A percentile compares a stretch with the other conserved stretches of the same genome.
phyloP scores from a whole-genome alignment of 2,888 invertebrate species.

The Drosophila kokeensis region DNA sequence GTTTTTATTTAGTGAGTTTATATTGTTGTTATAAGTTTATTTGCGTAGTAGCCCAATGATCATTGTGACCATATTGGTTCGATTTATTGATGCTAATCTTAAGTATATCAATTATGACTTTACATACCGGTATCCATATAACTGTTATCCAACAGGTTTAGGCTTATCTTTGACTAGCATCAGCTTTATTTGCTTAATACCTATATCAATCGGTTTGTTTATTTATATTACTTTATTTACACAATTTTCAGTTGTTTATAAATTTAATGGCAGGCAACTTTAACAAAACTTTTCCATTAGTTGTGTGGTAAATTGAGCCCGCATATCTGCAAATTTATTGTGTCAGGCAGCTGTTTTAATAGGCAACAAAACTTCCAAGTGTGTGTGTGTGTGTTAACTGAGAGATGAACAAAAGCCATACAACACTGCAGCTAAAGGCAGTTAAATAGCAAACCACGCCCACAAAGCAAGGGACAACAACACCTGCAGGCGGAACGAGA shows the following conservation, averaged over 20 bases:
- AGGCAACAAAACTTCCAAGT: not conserved
- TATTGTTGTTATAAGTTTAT: not conserved
- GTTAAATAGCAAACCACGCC: not conserved
- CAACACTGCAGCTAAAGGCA: slow-evolving; percentile 16
- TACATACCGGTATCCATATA: not conserved
- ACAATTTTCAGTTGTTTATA: not conserved
- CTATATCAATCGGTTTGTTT: not conserved
- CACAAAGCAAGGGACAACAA: slow-evolving; percentile 5
- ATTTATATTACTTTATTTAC: not conserved
- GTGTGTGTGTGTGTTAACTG: not conserved
- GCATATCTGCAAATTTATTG: slow-evolving; percentile 34
- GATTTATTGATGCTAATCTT: not conserved
- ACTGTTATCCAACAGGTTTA: not conserved
- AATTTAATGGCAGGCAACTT: slow-evolving; percentile 1
- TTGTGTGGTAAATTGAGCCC: slow-evolving; percentile 11
- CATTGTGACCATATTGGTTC: not conserved
- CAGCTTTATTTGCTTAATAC: not conserved
- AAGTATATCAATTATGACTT: not conserved
- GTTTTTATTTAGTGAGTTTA: not conserved
- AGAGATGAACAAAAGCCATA: slow-evolving; percentile 30
- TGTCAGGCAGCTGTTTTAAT: slow-evolving; percentile 10
- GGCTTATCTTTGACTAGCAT: not conserved
- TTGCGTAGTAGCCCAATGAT: not conserved
- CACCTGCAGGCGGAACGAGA: slow-evolving; percentile 35
- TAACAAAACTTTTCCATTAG: slow-evolving; percentile 24